Evolutionary conservation across 2,113 vertebrate genomes (phyloP).

Genomic region (Melanotaenia duboulayi): DNA sequence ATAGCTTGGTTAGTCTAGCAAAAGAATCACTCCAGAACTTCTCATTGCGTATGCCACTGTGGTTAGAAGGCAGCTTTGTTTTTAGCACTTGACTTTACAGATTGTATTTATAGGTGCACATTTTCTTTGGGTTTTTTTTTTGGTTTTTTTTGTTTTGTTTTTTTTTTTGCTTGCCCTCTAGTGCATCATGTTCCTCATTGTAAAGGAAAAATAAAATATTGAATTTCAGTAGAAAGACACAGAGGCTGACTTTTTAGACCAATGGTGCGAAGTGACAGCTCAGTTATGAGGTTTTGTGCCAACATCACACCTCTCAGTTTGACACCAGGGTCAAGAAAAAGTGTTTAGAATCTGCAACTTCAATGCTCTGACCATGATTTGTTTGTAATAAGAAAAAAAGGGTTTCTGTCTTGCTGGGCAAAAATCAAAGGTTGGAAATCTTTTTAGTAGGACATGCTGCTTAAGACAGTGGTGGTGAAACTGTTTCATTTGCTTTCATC

Average conservation of each 20-base stretch:
- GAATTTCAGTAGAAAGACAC: conserved; percentile 34
- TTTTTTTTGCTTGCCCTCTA: not conserved
- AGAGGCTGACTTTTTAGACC: conserved; percentile 30
- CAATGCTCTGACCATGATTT: conserved; percentile 25
- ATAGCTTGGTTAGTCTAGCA: conserved; percentile 3
- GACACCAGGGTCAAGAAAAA: conserved; percentile 46
- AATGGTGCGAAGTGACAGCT: conserved; percentile 41
- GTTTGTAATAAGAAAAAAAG: not conserved
- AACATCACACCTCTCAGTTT: conserved; percentile 47
- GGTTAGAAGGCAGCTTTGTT: not conserved
- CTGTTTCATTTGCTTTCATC: conserved; percentile 8
- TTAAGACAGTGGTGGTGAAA: conserved; percentile 4
- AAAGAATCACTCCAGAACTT: conserved; percentile 5
- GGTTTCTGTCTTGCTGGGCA: conserved; percentile 4
- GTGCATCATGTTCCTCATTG: conserved; percentile 22
- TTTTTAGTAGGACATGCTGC: conserved; percentile 1
- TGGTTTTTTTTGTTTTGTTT: too few species aligned
- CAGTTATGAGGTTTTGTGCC: conserved; percentile 40
- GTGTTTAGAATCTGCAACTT: conserved; percentile 37
- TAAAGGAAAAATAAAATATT: not conserved
- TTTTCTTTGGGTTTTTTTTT: too few species aligned
- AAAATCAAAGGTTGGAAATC: not conserved
- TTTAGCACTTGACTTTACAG: not conserved
- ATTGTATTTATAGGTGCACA: not conserved
- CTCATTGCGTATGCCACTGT: not conserved